Percentiles rank a stretch among this genome's conserved stretches.
phyloP scores from a whole-genome alignment of 2,888 invertebrate genomes.

The Apoda limacodes region DNA sequence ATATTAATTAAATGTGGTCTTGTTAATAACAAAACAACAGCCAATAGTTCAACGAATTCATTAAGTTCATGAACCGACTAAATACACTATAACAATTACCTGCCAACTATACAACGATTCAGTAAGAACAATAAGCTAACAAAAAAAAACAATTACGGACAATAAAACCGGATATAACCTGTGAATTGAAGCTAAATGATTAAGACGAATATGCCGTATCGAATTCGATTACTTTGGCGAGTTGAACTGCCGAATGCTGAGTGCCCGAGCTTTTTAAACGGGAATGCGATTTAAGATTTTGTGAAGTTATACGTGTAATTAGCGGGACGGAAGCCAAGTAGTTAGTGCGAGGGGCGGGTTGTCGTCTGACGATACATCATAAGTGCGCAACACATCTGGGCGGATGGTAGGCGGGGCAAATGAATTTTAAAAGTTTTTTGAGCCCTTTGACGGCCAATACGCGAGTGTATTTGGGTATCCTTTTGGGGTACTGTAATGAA shows the following conservation, averaged over 20 bases:
- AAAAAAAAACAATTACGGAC: slow-evolving; percentile 11
- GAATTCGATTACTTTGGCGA: slow-evolving; percentile 37
- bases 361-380: slow-evolving; percentile 66
- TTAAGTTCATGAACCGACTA: no score
- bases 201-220: slow-evolving; percentile 39
- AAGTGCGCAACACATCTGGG: slow-evolving; percentile 61
- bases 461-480: slow-evolving; percentile 52
- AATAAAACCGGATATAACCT: slow-evolving; percentile 23
- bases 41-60: no score
- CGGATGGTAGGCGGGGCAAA: slow-evolving; percentile 62
- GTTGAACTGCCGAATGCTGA: slow-evolving; percentile 29
- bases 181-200: slow-evolving; percentile 31
- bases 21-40: no score
- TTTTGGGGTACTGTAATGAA: slow-evolving; percentile 52
- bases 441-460: slow-evolving; percentile 58
- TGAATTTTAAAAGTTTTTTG: slow-evolving; percentile 69
- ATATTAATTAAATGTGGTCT: no score
- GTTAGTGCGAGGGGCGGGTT: slow-evolving; percentile 61
- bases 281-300: slow-evolving; percentile 51
- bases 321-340: slow-evolving; percentile 57
- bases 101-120: no score
- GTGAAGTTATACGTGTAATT: slow-evolving; percentile 54
- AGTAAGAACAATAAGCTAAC: no score
- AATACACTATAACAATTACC: no score
- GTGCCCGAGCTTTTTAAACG: slow-evolving; percentile 25